Evolutionary conservation across 2,888 invertebrate genomes (phyloP), one percentile per base, ranked within the genome.

Genomic region (Hypomecis atomaria): DNA sequence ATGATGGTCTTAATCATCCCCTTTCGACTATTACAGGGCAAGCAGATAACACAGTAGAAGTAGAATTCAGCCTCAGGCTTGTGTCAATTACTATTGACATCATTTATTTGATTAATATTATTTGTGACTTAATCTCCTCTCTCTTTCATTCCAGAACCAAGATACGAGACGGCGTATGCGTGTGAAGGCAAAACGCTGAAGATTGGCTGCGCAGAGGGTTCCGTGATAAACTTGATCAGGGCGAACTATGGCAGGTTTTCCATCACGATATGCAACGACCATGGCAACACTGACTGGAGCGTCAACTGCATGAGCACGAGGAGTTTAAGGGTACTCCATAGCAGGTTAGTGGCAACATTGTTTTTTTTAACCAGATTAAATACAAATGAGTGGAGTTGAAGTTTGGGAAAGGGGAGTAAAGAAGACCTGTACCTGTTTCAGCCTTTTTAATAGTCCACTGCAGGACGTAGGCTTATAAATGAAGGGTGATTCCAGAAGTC

Each of bases 231-330:
- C 85, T 94, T 99, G 79, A 96, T 98, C 86, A 95, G 98, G 73
- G 98, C 98, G 68, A 98, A 98, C 94, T 99, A 98, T 87, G 98
- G 98, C 58, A 95, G 98, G 79, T 98, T 98, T 91, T 98, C 97
- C 73, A 97, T 98, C 88, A 97, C 97, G 81, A 97, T 98, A 86
- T 99, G 99, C 94, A 98, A 99, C 90, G 98, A 98, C 88, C 97
- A 98, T 84, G 98, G 98, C 72, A 96, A 98, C 89, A 97, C 97
- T n/a, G 97, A 98, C 80, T 98, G 98, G 98, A 97, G 98, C 84
- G 97, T 98, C 78, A 98, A 98, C 92, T 99, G 98, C 89, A 98
- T 98, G 96, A 97, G 98, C 62, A 96, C 96, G 54, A 96, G 96
- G 84, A 97, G 98, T 70, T 94, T 97, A 77, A 94, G 97, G 69